Evolutionary conservation across 37 sponge, comb jelly and placozoan species (phyloP).

Genomic region (Oscarella lobularis): DNA sequence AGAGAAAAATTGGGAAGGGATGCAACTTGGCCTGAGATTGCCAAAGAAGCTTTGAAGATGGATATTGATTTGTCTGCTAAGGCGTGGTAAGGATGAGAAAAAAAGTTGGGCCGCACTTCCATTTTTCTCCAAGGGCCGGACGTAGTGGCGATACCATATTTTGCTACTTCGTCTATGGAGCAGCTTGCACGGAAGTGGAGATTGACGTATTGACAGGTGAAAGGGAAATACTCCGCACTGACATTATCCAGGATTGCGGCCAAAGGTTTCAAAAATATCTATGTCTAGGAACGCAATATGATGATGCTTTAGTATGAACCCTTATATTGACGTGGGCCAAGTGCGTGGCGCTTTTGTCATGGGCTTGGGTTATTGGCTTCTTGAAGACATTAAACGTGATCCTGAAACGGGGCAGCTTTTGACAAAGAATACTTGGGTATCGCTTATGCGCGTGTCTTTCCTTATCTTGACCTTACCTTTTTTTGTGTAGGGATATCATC

Average conservation of each 20-base stretch:
- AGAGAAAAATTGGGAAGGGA: no score
- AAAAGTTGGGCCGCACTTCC: no score
- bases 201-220: slow-evolving; percentile 64
- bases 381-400: slow-evolving; percentile 43
- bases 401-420: slow-evolving; percentile 33
- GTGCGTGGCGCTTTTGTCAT: slow-evolving; percentile 64
- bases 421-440: slow-evolving; percentile 69
- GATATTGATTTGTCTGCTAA: no score
- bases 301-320: slow-evolving; percentile 46
- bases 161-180: no score
- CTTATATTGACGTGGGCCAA: slow-evolving; percentile 62
- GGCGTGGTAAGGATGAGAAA: no score
- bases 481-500: slow-evolving; percentile 52
- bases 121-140: no score
- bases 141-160: no score
- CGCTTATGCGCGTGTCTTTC: not conserved
- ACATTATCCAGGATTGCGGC: slow-evolving; percentile 69
- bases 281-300: not conserved
- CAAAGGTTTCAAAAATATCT: slow-evolving; percentile 11
- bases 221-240: slow-evolving; percentile 32
- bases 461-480: no score
- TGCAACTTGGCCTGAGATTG: no score
- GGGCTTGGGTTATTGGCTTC: slow-evolving; percentile 58
- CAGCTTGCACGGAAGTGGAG: slow-evolving; percentile 34
- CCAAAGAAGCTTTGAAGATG: no score